A percentile compares a stretch with the other conserved stretches of the same genome.
These are phyloP conservation scores for Alcis repandata DNA, from an alignment of 2,888 invertebrate species.

Conservation along the genomic window DNA sequence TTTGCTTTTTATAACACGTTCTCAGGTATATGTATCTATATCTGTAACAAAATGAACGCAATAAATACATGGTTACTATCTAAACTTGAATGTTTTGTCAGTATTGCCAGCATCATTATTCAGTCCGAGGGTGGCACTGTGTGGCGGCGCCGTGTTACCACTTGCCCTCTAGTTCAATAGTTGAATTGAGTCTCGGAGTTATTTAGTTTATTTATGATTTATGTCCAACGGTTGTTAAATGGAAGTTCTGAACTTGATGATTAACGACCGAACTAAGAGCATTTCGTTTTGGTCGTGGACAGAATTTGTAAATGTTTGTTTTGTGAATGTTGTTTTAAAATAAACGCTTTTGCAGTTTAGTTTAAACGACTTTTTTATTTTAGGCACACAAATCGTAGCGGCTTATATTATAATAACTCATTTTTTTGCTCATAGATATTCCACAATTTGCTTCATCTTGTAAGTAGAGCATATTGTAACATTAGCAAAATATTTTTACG, in stretches of 20 bases:
- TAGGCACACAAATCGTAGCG: no score
- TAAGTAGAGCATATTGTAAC: no score
- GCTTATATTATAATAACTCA: no score
- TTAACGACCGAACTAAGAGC: constrained; percentile 28
- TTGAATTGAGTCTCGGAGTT: constrained; percentile 26
- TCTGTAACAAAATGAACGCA: no score
- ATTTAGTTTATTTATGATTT: constrained; percentile 41
- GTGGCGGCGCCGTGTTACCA: constrained; percentile 5
- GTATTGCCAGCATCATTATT: constrained; percentile 4
- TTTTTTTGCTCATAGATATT: no score
- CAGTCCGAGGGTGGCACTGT: constrained; percentile 9
- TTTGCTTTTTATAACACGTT: no score
- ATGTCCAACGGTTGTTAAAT: constrained; percentile 29
- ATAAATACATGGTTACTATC: no score
- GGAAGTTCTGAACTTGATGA: constrained; percentile 33
- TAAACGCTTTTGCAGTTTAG: neutral
- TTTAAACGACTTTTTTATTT: neutral
- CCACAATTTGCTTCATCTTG: no score
- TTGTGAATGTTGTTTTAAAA: constrained; percentile 12
- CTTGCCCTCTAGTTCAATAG: constrained; percentile 11
- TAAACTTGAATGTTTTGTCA: no score
- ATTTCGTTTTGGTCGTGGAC: constrained; percentile 5
- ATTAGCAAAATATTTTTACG: no score
- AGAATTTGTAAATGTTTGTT: constrained; percentile 18
- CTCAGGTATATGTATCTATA: no score